Percentiles rank a stretch among this genome's conserved stretches.
Evolutionary conservation across 2,888 invertebrate species (phyloP).

Genomic region (Papilio elwesi): DNA sequence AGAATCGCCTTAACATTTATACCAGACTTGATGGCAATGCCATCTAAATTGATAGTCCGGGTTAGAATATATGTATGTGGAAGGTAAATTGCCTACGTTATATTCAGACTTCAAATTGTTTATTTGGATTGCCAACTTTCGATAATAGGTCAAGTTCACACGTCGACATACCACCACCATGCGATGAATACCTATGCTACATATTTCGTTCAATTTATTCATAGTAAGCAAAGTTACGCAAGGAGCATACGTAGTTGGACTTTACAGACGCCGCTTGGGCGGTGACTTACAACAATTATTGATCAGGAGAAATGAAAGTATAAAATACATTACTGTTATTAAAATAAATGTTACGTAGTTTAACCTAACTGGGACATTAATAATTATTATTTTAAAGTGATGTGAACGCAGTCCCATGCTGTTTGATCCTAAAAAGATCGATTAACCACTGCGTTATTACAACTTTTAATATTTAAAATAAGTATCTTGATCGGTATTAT

Average conservation of each 20-base stretch:
- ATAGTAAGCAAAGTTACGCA: constrained; percentile 52
- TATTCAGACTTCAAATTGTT: constrained; percentile 18
- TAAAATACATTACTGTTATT: constrained; percentile 5
- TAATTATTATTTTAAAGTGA: background rate
- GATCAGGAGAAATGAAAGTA: background rate
- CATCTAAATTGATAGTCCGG: background rate
- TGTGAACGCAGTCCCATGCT: too few species aligned
- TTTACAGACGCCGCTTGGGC: constrained; percentile 47
- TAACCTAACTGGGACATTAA: background rate
- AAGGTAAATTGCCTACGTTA: background rate
- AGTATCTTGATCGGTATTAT: too few species aligned
- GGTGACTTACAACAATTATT: constrained; percentile 39
- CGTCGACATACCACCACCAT: constrained; percentile 42
- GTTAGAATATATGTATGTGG: background rate
- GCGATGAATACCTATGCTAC: constrained; percentile 46
- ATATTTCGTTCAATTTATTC: constrained; percentile 51
- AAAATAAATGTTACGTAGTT: background rate
- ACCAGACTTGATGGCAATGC: background rate
- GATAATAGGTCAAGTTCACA: constrained; percentile 55
- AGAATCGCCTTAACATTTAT: background rate
- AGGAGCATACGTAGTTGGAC: constrained; percentile 45
- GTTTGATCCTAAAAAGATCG: too few species aligned
- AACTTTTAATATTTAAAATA: too few species aligned
- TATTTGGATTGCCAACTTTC: constrained; percentile 17
- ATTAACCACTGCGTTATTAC: too few species aligned